Evolutionary conservation across 2,888 invertebrate species (phyloP).

Genomic region (Caradrina clavipalpis): DNA sequence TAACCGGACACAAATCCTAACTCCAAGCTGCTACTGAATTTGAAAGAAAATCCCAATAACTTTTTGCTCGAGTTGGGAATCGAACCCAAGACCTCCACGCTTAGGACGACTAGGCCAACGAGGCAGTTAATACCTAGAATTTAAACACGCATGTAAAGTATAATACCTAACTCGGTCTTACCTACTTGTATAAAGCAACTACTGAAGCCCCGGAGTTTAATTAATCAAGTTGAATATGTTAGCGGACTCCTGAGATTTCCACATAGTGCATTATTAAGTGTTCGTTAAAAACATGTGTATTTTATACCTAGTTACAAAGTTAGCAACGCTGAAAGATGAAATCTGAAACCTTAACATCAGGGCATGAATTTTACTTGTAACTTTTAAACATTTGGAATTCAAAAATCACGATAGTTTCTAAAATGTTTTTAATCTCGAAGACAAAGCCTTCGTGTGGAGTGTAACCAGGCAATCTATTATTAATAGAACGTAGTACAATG

Average conservation of each 20-base stretch:
- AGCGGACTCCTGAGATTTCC: neutral
- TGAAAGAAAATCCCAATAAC: too few species aligned
- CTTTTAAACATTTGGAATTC: too few species aligned
- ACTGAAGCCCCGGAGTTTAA: conserved; percentile 8
- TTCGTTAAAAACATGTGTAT: conserved; percentile 13
- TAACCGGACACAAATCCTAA: too few species aligned
- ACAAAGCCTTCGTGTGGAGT: neutral
- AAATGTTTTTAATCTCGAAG: neutral
- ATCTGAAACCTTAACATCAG: neutral
- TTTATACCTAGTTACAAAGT: neutral
- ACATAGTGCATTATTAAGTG: conserved; percentile 33
- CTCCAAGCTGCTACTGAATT: too few species aligned
- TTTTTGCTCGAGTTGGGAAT: too few species aligned
- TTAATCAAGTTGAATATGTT: conserved; percentile 29
- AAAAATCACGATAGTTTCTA: neutral
- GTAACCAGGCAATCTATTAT: conserved; percentile 14
- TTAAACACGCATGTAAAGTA: neutral
- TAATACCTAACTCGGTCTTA: neutral
- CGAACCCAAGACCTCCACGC: too few species aligned
- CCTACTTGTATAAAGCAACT: neutral
- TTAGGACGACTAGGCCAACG: too few species aligned
- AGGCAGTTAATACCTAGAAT: neutral
- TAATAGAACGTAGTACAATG: conserved; percentile 30
- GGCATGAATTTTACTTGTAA: neutral
- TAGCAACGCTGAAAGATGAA: neutral